These are phyloP conservation scores for Crambe crambe DNA, from an alignment of 37 sponge, comb jelly and placozoan species.

Conservation along the genomic window DNA sequence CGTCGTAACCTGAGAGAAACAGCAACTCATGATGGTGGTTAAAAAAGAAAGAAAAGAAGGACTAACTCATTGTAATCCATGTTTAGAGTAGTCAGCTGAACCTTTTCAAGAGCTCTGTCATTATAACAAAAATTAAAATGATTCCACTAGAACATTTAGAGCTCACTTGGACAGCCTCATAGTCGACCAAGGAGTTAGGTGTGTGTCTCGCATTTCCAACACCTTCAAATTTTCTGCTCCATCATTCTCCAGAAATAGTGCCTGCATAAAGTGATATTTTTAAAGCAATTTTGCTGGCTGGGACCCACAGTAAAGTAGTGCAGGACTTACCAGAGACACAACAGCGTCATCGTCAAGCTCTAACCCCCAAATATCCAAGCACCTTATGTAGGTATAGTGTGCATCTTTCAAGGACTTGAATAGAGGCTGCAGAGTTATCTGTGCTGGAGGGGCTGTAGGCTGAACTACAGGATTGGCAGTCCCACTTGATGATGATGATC, in stretches of 20 bases:
- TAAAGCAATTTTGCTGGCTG: neutral
- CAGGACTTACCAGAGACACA: conserved; percentile 35
- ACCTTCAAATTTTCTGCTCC: conserved; percentile 18
- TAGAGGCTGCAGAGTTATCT: conserved; percentile 19
- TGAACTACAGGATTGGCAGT: too few relatives aligned
- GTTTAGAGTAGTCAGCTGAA: conserved; percentile 6
- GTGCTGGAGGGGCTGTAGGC: conserved; percentile 3
- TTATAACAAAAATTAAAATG: neutral
- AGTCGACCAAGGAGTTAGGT: conserved; percentile 40
- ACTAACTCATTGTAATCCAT: conserved; percentile 24
- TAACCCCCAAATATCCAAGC: conserved; percentile 44
- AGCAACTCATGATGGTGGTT: neutral
- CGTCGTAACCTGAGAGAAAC: conserved; percentile 11
- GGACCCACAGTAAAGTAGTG: too few relatives aligned
- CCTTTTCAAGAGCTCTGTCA: neutral
- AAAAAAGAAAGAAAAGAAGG: neutral
- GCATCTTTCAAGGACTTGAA: conserved; percentile 4
- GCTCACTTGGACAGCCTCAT: conserved; percentile 45
- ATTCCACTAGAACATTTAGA: neutral
- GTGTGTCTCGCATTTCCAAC: conserved; percentile 46
- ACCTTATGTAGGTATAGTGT: conserved; percentile 29
- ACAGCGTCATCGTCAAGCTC: conserved; percentile 34
- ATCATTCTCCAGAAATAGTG: conserved; percentile 52
- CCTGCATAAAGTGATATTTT: conserved; percentile 12
- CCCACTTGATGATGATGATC: too few relatives aligned